These are phyloP conservation scores for Mechanitis mazaeus DNA, from an alignment of 2,888 invertebrate genomes.

Conservation along the genomic window DNA sequence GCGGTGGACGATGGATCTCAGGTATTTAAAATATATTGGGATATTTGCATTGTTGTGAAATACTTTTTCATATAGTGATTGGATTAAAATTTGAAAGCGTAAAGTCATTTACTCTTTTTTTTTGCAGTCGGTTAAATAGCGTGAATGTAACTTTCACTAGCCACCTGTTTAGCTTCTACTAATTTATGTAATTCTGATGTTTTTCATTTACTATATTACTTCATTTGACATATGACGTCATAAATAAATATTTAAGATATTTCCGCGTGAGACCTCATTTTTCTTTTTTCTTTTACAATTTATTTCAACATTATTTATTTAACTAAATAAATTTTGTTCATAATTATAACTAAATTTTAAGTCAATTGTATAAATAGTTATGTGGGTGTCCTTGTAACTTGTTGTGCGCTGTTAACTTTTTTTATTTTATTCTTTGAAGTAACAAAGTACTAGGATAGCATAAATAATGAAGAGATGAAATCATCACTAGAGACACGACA, in stretches of 20 bases:
- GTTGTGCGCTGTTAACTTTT: too few species aligned
- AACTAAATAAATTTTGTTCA: too few species aligned
- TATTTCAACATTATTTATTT: too few species aligned
- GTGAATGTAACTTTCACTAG: constrained; percentile 9
- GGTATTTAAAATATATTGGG: constrained; percentile 19
- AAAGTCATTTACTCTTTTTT: constrained; percentile 1
- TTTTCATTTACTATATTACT: constrained; percentile 9
- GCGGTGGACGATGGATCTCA: constrained; percentile 33
- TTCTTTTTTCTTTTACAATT: too few species aligned
- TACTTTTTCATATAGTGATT: background rate
- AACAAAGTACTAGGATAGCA: constrained; percentile 32
- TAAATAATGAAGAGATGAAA: constrained; percentile 6
- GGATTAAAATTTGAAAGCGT: constrained; percentile 6
- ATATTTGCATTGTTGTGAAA: background rate
- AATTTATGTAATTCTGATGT: constrained; percentile 30
- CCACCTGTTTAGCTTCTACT: constrained; percentile 14
- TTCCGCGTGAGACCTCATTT: too few species aligned
- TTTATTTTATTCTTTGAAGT: background rate
- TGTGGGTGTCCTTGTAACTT: too few species aligned
- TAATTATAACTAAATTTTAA: too few species aligned
- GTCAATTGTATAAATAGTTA: too few species aligned
- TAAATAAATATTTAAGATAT: too few species aligned
- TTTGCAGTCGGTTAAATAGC: constrained; percentile 4
- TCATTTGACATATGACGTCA: too few species aligned
- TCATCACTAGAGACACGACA: constrained; percentile 1